Evolutionary conservation across 2,888 invertebrate genomes (phyloP), one percentile per base, ranked within the genome.

Genomic region (Ptychoptera albimana): DNA sequence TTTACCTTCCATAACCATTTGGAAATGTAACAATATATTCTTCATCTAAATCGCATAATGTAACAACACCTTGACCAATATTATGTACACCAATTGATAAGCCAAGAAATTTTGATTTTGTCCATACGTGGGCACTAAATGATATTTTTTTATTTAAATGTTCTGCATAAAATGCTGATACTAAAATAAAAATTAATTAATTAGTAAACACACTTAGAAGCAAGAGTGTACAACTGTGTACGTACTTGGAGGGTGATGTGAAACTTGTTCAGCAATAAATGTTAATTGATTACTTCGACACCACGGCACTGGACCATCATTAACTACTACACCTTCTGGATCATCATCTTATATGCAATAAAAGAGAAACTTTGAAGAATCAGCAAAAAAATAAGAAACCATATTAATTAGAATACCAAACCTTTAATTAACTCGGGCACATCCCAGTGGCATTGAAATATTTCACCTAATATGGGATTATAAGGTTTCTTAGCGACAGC

Each of bases 141-240:
- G 82, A 81, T 46, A 98, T 89, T 54, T 82, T 75, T 60, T 89
- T 92, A 59, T 82, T 79, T 52, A 77, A 81, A 68, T 94, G 91
- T 64, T 98, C 98, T 14, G 94, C 97, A 71, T 99, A 99, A 71
- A 98, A 98, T 23, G 96, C 97, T 45, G 97, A 97, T 57, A 98
- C 87, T 84, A 62, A 49, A 64, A 66, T 8, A n/a, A 8, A 31
- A 43, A 44, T 37, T 35, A 37, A 35, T 12, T 12, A 5, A 37
- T 29, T 44, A 30, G 37, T 34, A 14, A 31, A 37, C 3, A n/a
- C n/a, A n/a, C n/a, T n/a, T 43, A 35, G 13, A 23, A 30, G 12
- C 23, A 10, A 42, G 8, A 16, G 12, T 32, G 6, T 30, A 30
- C 9, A 30, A 30, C n/a, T 32, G 11, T 32, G 42, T 40, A 59